A percentile compares a stretch with the other conserved stretches of the same genome.
Evolutionary conservation across 2,888 invertebrate genomes (phyloP).

Genomic region (Ophion obscuratus): DNA sequence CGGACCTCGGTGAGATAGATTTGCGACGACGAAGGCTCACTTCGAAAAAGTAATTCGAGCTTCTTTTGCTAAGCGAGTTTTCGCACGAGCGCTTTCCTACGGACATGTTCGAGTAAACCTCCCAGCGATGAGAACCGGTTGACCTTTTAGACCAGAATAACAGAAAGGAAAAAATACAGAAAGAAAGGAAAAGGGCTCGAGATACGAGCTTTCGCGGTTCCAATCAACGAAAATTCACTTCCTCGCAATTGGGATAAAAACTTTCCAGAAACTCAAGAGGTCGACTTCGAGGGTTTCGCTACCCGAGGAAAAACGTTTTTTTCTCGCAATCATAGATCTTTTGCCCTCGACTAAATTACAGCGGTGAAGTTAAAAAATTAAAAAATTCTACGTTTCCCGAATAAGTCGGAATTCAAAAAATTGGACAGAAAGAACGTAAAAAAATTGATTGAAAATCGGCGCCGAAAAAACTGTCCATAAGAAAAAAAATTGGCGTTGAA

Average conservation of each 20-base stretch:
- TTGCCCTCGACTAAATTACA: neutral
- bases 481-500: too few relatives aligned
- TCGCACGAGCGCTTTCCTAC: neutral
- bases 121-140: neutral
- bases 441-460: too few relatives aligned
- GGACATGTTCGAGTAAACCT: too few relatives aligned
- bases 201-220: neutral
- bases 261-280: neutral
- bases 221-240: neutral
- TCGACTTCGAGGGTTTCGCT: neutral
- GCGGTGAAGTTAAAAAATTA: too few relatives aligned
- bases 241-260: neutral
- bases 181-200: neutral
- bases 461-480: too few relatives aligned
- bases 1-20: neutral
- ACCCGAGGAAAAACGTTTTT: neutral
- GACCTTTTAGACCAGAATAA: neutral
- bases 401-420: too few relatives aligned
- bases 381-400: too few relatives aligned
- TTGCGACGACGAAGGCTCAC: neutral
- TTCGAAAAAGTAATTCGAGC: neutral
- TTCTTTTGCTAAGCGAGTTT: constrained; percentile 1
- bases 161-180: neutral
- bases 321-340: neutral
- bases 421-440: too few relatives aligned